Evolutionary conservation across 2,797 vertebrate species (phyloP).

Genomic region (Peromyscus aztecus): DNA sequence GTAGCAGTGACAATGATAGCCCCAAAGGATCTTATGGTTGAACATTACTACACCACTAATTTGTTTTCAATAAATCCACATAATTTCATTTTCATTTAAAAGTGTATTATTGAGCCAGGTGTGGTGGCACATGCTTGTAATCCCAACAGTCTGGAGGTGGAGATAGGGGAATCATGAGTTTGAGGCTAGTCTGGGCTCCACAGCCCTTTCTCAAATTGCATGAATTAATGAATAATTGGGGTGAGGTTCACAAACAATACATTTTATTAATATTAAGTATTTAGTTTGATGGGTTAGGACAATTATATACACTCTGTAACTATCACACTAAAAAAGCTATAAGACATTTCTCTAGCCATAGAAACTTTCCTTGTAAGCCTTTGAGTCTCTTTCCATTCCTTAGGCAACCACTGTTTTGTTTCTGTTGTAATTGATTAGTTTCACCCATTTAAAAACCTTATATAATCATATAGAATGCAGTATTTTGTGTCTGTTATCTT

Average conservation of each 20-base stretch:
- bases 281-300: not conserved
- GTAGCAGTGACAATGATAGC: not conserved
- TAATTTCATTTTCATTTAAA: conserved; percentile 29
- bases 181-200: not conserved
- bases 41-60: not conserved
- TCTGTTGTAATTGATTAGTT: not conserved
- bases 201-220: not conserved
- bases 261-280: not conserved
- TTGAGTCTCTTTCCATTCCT: not conserved
- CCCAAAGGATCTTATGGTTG: not conserved
- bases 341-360: not conserved
- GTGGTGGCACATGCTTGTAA: not conserved
- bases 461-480: not conserved
- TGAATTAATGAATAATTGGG: not conserved
- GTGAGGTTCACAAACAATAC: not conserved
- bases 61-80: conserved; percentile 41
- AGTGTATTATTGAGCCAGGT: not conserved
- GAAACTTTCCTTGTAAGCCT: not conserved
- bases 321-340: not conserved
- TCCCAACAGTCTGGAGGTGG: not conserved
- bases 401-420: not conserved
- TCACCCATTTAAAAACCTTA: not conserved
- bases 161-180: not conserved
- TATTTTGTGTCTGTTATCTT: not conserved
- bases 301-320: not conserved